Conservation (phyloP, 2,797 vertebrate species). For the Gobio occitaniae region DNA sequence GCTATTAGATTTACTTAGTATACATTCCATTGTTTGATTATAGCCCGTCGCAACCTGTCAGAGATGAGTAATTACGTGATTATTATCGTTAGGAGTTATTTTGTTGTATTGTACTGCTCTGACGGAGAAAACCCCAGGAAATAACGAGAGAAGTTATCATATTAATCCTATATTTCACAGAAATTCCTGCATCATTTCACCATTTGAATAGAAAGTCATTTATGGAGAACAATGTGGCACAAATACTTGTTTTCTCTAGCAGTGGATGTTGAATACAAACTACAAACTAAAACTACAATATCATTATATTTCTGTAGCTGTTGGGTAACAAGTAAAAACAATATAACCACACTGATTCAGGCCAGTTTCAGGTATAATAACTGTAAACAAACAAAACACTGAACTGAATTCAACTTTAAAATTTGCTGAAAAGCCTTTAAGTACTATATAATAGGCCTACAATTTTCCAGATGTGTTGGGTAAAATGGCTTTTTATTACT, state of each 20-base stretch:
- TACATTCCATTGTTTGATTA: background rate
- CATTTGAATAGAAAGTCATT: background rate
- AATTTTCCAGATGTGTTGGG: background rate
- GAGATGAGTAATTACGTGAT: background rate
- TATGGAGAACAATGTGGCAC: background rate
- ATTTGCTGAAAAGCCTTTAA: background rate
- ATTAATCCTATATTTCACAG: background rate
- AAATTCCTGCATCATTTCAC: background rate
- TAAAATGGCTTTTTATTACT: background rate
- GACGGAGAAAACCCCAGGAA: background rate
- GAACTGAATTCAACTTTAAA: background rate
- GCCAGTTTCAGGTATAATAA: background rate
- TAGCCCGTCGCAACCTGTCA: background rate
- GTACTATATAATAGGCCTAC: background rate
- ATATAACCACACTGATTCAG: background rate
- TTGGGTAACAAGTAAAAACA: background rate
- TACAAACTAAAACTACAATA: background rate
- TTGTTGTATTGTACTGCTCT: background rate
- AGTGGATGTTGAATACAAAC: background rate
- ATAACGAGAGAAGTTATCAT: background rate
- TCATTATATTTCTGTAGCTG: background rate
- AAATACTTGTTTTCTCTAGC: background rate
- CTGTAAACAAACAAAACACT: background rate
- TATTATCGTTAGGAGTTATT: background rate
- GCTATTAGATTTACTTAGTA: background rate